phyloP scores from a whole-genome alignment of 2,888 invertebrate genomes.

The Meta bourneti region DNA sequence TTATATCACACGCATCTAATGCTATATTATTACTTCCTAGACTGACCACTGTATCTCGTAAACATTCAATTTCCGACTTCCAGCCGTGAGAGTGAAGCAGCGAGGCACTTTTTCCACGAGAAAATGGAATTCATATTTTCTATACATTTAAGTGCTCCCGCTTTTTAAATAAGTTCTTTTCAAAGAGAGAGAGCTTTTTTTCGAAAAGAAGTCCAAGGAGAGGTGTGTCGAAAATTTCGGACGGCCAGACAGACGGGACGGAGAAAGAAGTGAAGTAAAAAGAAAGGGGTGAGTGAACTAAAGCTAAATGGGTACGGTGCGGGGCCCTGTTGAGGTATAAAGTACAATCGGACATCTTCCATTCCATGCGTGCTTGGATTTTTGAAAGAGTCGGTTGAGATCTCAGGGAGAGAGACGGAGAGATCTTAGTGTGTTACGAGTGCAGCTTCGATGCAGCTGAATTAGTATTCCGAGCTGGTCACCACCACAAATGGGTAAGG shows the following conservation, averaged over 20 bases:
- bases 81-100: background rate
- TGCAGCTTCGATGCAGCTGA: slow-evolving; percentile 3
- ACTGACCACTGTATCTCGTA: background rate
- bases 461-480: background rate
- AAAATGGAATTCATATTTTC: background rate
- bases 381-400: background rate
- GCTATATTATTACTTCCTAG: background rate
- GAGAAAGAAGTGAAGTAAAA: slow-evolving; percentile 26
- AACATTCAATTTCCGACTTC: background rate
- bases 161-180: background rate
- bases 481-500: slow-evolving; percentile 15
- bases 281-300: slow-evolving; percentile 34
- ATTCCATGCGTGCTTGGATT: background rate
- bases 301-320: slow-evolving; percentile 1
- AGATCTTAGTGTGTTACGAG: background rate
- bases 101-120: background rate
- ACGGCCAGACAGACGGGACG: slow-evolving; percentile 3
- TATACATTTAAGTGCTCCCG: background rate
- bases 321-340: slow-evolving; percentile 7
- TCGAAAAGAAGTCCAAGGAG: background rate
- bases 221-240: slow-evolving; percentile 25
- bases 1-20: background rate
- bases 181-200: slow-evolving; percentile 3
- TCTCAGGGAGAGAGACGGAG: background rate
- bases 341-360: background rate